Base-by-base conservation (phyloP, 2,113 vertebrate species). In the Sisor rabdophorus region DNA sequence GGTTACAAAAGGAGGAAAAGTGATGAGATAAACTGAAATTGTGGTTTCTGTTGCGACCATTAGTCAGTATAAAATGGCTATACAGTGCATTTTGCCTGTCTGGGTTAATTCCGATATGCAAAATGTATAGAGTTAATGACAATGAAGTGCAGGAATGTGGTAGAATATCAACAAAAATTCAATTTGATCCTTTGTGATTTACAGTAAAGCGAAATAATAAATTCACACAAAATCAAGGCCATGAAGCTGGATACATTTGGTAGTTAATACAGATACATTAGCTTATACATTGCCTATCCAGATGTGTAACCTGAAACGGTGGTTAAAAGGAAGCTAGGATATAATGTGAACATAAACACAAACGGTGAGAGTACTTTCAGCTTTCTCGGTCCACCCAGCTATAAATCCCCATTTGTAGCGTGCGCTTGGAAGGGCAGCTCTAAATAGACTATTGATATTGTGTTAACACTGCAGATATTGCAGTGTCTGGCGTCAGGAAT, bases 381-480 rank as follows among this genome's bases (percentile, higher is more conserved):
- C 50, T 74, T 24, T 17, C 13, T 44, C 36, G 54, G n/a, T 68
- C 32, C 22, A 52, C 15, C 61, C 24, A 20, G 63, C 83, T 86
- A 91, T 89, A 87, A 86, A 91, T 91, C 84, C 81, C 72, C 81
- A 89, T 90, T 89, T 87, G 81, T 77, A 65, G 74, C 19, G 53
- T 56, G 67, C 54, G 77, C 82, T 84, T 81, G 58, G 88, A 90
- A 89, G 87, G 86, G 79, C 87, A 90, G 73, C 82, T 84, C 83
- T 85, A 86, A 88, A 80, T 44, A 56, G n/a, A 50, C 68, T 88
- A 89, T 90, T 89, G 88, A 89, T 91, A 86, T 91, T 88, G 79
- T 87, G 88, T 89, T 88, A 89, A 63, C 54, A 44, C 54, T 47
- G 70, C 22, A 77, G 83, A 85, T 77, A 82, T 65, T 77, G 60